Evolutionary conservation across 2,888 invertebrate species (phyloP).

Genomic region (Macrosoma leucophasiata): DNA sequence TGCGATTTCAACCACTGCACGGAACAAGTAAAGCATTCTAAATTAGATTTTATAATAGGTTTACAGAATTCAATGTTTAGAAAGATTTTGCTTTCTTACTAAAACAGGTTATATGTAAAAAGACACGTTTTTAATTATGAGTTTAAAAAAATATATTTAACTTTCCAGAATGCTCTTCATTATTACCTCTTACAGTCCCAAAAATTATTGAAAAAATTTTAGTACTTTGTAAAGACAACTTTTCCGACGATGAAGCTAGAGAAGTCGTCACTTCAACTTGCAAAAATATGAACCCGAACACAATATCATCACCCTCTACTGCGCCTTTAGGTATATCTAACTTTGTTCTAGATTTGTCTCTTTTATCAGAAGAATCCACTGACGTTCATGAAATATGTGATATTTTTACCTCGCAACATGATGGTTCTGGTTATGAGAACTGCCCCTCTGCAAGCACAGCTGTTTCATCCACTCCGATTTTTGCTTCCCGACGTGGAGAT

Average conservation of each 20-base stretch:
- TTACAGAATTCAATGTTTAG: too few species aligned
- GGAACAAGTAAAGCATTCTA: too few species aligned
- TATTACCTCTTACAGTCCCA: constrained; percentile 6
- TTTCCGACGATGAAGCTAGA: constrained; percentile 3
- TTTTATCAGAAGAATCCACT: constrained; percentile 2
- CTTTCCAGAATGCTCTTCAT: constrained; percentile 7
- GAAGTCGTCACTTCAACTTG: constrained; percentile 1
- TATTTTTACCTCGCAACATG: constrained; percentile 8
- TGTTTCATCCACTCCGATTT: neutral
- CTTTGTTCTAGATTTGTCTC: constrained; percentile 4
- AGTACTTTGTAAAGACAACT: constrained; percentile 6
- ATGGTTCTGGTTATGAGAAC: neutral
- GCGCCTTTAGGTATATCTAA: constrained; percentile 1
- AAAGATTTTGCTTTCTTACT: too few species aligned
- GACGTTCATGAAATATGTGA: constrained; percentile 9
- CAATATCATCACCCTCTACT: neutral
- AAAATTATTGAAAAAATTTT: constrained; percentile 4
- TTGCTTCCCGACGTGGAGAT: neutral
- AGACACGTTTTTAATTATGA: too few species aligned
- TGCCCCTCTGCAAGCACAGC: neutral
- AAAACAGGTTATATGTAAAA: too few species aligned
- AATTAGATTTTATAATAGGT: too few species aligned
- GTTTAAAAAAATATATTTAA: neutral
- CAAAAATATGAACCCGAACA: constrained; percentile 5
- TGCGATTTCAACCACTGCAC: too few species aligned